A percentile compares a stretch with the other conserved stretches of the same genome.
These are phyloP conservation scores for Rutpela maculata DNA, from an alignment of 2,888 invertebrate genomes.

Conservation along the genomic window DNA sequence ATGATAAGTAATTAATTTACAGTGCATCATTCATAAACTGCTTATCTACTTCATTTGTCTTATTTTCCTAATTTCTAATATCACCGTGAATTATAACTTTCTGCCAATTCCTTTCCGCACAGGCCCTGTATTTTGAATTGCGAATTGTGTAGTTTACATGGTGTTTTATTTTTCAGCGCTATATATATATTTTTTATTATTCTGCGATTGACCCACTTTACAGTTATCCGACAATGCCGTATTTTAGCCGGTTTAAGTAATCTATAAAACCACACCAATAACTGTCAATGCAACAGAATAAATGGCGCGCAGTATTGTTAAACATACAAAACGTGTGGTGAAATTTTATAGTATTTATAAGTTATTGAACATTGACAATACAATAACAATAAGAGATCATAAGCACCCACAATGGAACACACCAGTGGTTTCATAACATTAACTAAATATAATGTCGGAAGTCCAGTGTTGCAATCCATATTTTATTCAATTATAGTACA, in stretches of 20 bases:
- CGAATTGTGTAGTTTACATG: too few species aligned
- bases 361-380: constrained; percentile 37
- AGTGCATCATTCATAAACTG: too few species aligned
- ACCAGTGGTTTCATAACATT: constrained; percentile 37
- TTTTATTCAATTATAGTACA: constrained; percentile 41
- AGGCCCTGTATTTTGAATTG: too few species aligned
- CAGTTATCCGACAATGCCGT: constrained; percentile 1
- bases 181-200: not conserved
- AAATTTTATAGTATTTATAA: constrained; percentile 45
- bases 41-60: too few species aligned
- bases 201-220: constrained; percentile 15
- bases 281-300: constrained; percentile 27
- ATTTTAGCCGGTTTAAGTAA: constrained; percentile 30
- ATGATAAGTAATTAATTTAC: too few species aligned
- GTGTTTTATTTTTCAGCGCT: too few species aligned
- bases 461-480: constrained; percentile 42
- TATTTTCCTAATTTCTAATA: too few species aligned
- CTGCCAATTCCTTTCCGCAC: too few species aligned
- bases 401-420: constrained; percentile 41
- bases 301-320: constrained; percentile 19
- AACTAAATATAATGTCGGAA: constrained; percentile 46
- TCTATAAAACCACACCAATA: constrained; percentile 25
- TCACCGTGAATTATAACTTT: too few species aligned
- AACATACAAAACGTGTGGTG: constrained; percentile 35
- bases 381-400: constrained; percentile 44